Evolutionary conservation across 2,113 vertebrate genomes (phyloP), one percentile per base, ranked within the genome.

Genomic region (Saimiri boliviensis): DNA sequence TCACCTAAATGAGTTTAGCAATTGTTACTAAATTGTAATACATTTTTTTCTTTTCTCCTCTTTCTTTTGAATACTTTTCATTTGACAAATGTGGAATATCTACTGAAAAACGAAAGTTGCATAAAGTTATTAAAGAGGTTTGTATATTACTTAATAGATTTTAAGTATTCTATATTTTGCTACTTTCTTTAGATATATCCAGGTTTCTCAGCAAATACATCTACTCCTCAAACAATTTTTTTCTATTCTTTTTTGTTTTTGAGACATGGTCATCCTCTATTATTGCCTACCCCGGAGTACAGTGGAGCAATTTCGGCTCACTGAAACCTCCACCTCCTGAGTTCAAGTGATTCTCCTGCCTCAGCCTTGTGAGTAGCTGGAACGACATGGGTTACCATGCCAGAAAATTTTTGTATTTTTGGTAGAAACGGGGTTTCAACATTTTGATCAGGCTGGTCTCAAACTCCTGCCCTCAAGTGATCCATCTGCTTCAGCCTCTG

Each of bases 191-290:
- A 5, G 13, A 27, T 74, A 30, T 14, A 71, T 68, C 77, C 2
- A 70, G 1, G 9, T 45, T 68, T 2, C 30, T 91, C 16, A 81
- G 86, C 20, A 95, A 30, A 97, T 95, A 82, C 42, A 84, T 10
- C 37, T 5, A 66, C 83, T 97, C 97, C 79, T 97, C 42, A 89
- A 40, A 27, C 30, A 54, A 79, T 97, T 96, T 94, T 30, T 54
- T 79, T 49, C 3, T 91, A 32, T 21, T 14, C 13, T 13, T 63
- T 30, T 14, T 60, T 30, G 25, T 11, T 58, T 60, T 12, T 60
- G 27, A 63, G 60, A 30, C 60, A 30, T 5, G 2, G 12, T 63
- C 13, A 13, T 63, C 12, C 2, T 32, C 60, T 63, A 13, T 32
- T 63, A 13, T 32, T 63, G 60, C 60, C 60, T 27, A 63, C 8